These are phyloP conservation scores for Zosterops japonicus DNA, from an alignment of 2,113 vertebrate genomes.

Conservation along the genomic window DNA sequence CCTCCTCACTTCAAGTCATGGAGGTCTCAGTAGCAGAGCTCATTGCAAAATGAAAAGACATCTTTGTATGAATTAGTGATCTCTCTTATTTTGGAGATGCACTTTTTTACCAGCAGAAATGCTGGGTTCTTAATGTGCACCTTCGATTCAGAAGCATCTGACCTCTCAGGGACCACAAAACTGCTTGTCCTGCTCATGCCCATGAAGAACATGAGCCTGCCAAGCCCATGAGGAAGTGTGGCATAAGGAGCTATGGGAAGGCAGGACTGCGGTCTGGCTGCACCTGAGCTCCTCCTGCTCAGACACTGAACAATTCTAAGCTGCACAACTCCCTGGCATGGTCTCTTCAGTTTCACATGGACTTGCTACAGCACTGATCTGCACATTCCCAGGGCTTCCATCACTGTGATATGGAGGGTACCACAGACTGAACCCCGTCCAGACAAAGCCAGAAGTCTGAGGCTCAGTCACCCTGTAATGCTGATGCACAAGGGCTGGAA, in stretches of 20 bases:
- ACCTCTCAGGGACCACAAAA: background rate
- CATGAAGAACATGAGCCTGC: accelerated
- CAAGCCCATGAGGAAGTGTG: background rate
- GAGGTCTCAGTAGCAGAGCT: background rate
- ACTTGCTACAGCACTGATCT: background rate
- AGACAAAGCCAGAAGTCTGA: background rate
- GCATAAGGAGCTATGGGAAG: accelerated
- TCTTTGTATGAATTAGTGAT: background rate
- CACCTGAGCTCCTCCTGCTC: background rate
- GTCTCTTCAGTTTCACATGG: background rate
- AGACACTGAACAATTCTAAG: background rate
- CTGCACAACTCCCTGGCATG: background rate
- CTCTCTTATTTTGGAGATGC: background rate
- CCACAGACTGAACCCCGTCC: background rate
- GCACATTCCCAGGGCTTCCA: background rate
- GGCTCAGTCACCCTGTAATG: background rate
- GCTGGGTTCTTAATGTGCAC: background rate
- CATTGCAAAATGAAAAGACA: background rate
- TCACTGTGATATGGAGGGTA: background rate
- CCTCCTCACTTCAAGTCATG: background rate
- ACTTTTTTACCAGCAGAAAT: background rate
- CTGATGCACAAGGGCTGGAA: background rate
- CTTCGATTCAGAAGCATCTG: background rate
- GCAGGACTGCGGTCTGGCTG: background rate
- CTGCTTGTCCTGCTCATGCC: background rate